Percentiles rank a stretch among this genome's conserved stretches.
These are phyloP conservation scores for Conchocele bisecta DNA, from an alignment of 2,888 invertebrate genomes.

Conservation along the genomic window DNA sequence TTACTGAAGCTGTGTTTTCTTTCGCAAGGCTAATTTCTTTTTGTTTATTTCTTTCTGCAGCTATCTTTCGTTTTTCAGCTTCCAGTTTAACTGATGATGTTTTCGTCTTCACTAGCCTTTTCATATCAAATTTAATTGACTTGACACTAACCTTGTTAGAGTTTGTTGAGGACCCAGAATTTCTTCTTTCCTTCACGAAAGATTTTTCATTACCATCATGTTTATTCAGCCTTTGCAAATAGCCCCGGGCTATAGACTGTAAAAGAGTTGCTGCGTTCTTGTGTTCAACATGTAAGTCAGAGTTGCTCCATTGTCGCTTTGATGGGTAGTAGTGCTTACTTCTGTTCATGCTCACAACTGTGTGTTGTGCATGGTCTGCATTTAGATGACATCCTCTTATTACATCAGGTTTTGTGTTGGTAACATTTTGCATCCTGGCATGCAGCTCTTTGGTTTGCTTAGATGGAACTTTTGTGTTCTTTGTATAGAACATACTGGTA, in stretches of 20 bases:
- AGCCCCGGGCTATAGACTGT: background rate
- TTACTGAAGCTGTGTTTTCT: background rate
- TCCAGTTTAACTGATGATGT: constrained; percentile 55
- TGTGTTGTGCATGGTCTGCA: too few species aligned
- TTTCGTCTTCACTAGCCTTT: background rate
- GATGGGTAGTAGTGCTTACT: too few species aligned
- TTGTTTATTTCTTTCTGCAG: background rate
- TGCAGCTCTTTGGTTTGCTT: too few species aligned
- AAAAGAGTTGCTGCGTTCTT: background rate
- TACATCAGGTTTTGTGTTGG: too few species aligned
- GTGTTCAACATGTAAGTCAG: too few species aligned
- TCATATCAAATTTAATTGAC: background rate
- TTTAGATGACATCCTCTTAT: too few species aligned
- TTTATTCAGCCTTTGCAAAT: background rate
- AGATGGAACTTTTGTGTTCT: too few species aligned
- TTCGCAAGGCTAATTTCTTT: background rate
- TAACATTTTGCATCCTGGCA: too few species aligned
- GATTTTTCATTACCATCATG: background rate
- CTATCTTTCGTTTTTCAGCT: constrained; percentile 34
- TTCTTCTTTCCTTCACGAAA: background rate
- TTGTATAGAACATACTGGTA: too few species aligned
- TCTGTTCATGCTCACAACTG: too few species aligned
- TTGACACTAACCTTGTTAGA: background rate
- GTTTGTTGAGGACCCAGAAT: background rate
- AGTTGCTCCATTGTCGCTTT: too few species aligned